Base-by-base conservation (phyloP, 2,888 invertebrate species). In the Eupithecia centaureata region DNA sequence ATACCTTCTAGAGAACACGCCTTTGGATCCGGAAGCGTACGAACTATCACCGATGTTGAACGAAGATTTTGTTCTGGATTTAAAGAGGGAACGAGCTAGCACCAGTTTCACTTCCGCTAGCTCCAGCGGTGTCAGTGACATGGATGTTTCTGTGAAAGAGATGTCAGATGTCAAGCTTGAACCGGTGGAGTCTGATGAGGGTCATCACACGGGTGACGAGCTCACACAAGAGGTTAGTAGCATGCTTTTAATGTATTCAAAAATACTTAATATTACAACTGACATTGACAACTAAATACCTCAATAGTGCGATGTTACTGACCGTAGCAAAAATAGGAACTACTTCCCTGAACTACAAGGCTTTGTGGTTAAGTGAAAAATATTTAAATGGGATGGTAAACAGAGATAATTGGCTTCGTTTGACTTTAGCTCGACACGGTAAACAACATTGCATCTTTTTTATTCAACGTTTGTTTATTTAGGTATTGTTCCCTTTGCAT, bases 51-150 rank as follows among this genome's bases (percentile, higher is more conserved):
- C 91, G 8, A 89, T 91, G 81, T 90, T 92, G 72, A 91, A 90
- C 63, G 93, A 91, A 15, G 92, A 90, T 33, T 71, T 90, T 62
- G 85, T 89, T 33, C 70, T 90, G 33, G 88, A 84, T 61, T 87
- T 93, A 72, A 94, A 94, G 83, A 87, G 93, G 68, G 93, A 93
- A 70, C 78, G 94, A 73, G 93, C 93, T 1, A 92, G 93, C 80
- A 94, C 94, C 13, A 94, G 94, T 77, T 93, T 93, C 65, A 94
- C 94, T 2, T 88, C 89, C 0, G 92, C 90, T 0, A 92, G 92
- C 75, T 92, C 93, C 0, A 93, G 93, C 81, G 93, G 93, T 77
- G 89, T 92, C 67, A 92, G 93, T 80, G 93, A 93, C 76, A 90
- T 92, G 89, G 92, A 92, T 68, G 73, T 80, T 30, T 87, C 90